Evolutionary conservation across 2,113 vertebrate species (phyloP).

Genomic region (Engraulis encrasicolus): DNA sequence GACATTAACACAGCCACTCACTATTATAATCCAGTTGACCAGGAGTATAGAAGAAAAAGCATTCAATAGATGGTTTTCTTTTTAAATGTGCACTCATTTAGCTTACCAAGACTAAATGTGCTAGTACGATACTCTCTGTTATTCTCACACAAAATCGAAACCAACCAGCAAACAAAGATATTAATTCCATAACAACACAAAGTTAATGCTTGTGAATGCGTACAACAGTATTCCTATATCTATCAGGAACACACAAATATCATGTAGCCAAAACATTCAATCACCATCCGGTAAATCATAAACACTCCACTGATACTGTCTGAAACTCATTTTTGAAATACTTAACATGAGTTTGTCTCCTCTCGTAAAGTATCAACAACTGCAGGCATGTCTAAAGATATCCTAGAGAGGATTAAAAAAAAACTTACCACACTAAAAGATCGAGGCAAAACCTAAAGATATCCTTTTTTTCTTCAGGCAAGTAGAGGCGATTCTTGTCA

Average conservation of each 20-base stretch:
- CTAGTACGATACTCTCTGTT: too few species aligned
- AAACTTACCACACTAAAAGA: slow-evolving; percentile 35
- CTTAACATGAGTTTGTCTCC: too few species aligned
- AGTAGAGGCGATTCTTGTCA: slow-evolving; percentile 34
- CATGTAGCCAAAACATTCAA: background rate
- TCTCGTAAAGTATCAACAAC: background rate
- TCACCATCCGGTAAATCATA: background rate
- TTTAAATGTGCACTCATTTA: too few species aligned
- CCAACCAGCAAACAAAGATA: too few species aligned
- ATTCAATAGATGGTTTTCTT: too few species aligned
- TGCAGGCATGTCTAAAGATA: background rate
- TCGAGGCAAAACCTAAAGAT: slow-evolving; percentile 23
- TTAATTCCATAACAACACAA: too few species aligned
- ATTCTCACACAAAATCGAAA: too few species aligned
- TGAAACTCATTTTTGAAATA: background rate
- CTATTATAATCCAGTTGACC: background rate
- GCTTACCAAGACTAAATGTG: too few species aligned
- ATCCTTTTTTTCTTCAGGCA: slow-evolving; percentile 21
- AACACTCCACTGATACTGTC: background rate
- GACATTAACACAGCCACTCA: background rate
- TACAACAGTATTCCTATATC: background rate
- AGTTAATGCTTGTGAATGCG: too few species aligned
- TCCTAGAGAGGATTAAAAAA: background rate
- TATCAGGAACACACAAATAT: background rate
- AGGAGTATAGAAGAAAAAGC: background rate